Base-by-base conservation (phyloP, 2,113 vertebrate genomes). In the Pseudorasbora parva region DNA sequence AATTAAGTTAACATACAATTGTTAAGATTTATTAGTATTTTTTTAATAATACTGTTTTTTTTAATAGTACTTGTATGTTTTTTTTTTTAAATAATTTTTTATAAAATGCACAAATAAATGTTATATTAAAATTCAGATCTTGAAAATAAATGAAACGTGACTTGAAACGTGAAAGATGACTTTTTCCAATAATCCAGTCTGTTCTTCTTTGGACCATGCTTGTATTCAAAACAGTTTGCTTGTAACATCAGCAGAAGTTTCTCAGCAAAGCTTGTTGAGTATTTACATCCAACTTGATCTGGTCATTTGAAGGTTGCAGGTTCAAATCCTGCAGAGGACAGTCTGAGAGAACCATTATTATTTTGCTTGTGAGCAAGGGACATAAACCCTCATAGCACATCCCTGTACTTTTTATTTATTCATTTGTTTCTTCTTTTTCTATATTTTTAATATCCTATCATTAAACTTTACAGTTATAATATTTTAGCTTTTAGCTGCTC, bases 161-260 rank as follows among this genome's bases (percentile, higher is more conserved):
- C n/a, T n/a, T n/a, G n/a, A n/a, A n/a, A n/a, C n/a, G n/a, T n/a
- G n/a, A n/a, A n/a, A n/a, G n/a, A n/a, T n/a, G n/a, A n/a, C n/a
- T n/a, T 66, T 21, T 37, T 66, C 30, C 62, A 21, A 30, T 66
- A 27, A 37, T 37, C 30, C 17, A 10, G 1, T 33, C 27, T 64
- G 60, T 64, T 17, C 8, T 1, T 64, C 62, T 17, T 64, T 66
- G 15, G 17, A 19, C 30, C 27, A 17, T 66, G 15, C 27, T 66
- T 66, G 27, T 71, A 23, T 71, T 71, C 68, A 45, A 21, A 71
- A 71, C 9, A n/a, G 66, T 69, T 69, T 69, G 37, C 30, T 69
- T 69, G 21, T 69, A 43, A 69, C 19, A 8, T 30, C 60, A 64
- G 14, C 14, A 69, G 19, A 69, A 41, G 66, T 69, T 41, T 41